Conservation (phyloP, 2,888 invertebrate genomes). For the Blomia tropicalis region DNA sequence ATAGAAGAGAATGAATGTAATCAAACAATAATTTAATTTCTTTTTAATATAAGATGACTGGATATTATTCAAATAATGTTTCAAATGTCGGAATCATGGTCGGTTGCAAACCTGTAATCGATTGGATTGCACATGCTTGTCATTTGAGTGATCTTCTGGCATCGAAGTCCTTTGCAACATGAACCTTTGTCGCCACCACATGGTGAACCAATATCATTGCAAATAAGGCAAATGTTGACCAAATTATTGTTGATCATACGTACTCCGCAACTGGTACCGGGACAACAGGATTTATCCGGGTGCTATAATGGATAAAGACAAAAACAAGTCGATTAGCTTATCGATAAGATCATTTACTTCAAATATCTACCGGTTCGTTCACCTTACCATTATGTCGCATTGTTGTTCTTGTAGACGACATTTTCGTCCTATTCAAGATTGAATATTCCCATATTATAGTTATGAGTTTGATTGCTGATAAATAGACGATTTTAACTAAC, state of each 20-base stretch:
- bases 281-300: conserved; percentile 15
- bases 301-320: too few relatives aligned
- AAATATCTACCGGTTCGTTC: too few relatives aligned
- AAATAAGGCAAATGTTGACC: conserved; percentile 14
- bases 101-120: neutral
- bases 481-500: neutral
- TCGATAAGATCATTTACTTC: too few relatives aligned
- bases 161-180: conserved; percentile 17
- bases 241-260: conserved; percentile 9
- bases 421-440: conserved; percentile 6
- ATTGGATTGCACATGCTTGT: conserved; percentile 18
- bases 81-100: neutral
- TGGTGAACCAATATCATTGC: conserved; percentile 18
- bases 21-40: too few relatives aligned
- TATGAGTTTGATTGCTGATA: neutral
- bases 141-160: conserved; percentile 18
- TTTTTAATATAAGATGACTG: too few relatives aligned
- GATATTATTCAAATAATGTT: too few relatives aligned
- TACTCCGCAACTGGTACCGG: conserved; percentile 22
- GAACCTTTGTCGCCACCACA: neutral
- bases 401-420: conserved; percentile 20
- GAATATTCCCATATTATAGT: neutral
- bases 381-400: conserved; percentile 22
- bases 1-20: too few relatives aligned
- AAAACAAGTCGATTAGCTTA: too few relatives aligned